These are phyloP conservation scores for Chironomus riparius DNA, from an alignment of 2,888 invertebrate genomes.

Conservation along the genomic window DNA sequence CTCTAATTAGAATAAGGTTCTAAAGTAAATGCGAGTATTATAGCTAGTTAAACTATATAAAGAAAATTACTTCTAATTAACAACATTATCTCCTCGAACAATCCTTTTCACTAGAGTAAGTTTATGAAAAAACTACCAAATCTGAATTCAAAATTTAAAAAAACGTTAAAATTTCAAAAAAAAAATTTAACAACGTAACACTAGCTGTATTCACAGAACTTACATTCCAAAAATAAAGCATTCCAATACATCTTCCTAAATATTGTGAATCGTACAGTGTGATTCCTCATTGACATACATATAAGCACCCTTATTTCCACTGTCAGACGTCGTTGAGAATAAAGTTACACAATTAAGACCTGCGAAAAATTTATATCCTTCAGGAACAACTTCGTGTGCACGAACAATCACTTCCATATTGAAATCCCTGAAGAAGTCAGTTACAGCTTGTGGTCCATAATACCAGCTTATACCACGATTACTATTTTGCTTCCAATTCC, in stretches of 20 bases:
- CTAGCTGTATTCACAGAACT: too few species aligned
- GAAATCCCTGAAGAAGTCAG: conserved; percentile 54
- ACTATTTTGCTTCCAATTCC: conserved; percentile 57
- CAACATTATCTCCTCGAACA: too few species aligned
- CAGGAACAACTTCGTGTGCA: conserved; percentile 49
- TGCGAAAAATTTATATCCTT: conserved; percentile 32
- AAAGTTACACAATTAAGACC: conserved; percentile 30
- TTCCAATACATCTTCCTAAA: not conserved
- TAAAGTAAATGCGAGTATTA: too few species aligned
- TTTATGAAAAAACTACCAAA: too few species aligned
- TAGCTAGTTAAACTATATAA: too few species aligned
- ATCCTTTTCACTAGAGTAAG: too few species aligned
- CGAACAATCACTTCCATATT: conserved; percentile 57
- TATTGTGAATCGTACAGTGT: not conserved
- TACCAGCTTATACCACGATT: conserved; percentile 52
- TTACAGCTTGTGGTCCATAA: conserved; percentile 55
- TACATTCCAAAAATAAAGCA: too few species aligned
- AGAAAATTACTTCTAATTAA: too few species aligned
- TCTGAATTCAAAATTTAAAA: too few species aligned
- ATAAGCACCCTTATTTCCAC: not conserved
- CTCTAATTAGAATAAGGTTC: too few species aligned
- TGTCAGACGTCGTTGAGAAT: not conserved
- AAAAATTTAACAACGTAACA: too few species aligned
- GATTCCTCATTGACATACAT: not conserved
- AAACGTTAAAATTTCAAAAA: too few species aligned